A percentile compares a stretch with the other conserved stretches of the same genome.
Evolutionary conservation across 2,888 invertebrate genomes (phyloP).

Genomic region (Lasioglossum leucozonium): DNA sequence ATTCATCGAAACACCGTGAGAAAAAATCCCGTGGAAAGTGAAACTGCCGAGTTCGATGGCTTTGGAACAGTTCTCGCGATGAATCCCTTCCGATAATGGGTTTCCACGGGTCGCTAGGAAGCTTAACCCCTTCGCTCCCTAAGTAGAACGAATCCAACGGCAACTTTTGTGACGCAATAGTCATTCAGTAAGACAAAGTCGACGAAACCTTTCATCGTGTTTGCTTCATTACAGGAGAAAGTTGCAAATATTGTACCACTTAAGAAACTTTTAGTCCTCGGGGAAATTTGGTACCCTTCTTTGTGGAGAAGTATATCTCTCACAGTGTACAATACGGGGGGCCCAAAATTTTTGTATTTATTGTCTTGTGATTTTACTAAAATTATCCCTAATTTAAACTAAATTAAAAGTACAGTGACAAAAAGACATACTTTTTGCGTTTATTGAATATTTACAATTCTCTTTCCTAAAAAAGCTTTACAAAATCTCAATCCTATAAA

Average conservation of each 20-base stretch:
- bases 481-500: too few relatives aligned
- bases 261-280: not conserved
- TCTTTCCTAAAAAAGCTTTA: too few relatives aligned
- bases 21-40: conserved; percentile 52
- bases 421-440: too few relatives aligned
- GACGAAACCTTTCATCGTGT: not conserved
- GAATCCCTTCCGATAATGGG: not conserved
- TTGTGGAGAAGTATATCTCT: not conserved
- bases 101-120: conserved; percentile 12
- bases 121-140: not conserved
- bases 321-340: too few relatives aligned
- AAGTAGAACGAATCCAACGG: not conserved
- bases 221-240: not conserved
- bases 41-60: conserved; percentile 26
- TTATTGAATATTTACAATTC: too few relatives aligned
- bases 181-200: not conserved
- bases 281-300: not conserved
- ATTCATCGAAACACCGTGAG: conserved; percentile 44
- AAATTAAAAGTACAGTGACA: too few relatives aligned
- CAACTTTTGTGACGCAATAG: not conserved
- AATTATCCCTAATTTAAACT: too few relatives aligned
- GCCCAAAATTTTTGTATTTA: too few relatives aligned
- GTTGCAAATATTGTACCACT: not conserved
- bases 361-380: too few relatives aligned
- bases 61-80: conserved; percentile 18